Conservation (phyloP, 64 coral and sea anemone genomes). For the Montipora cactus region DNA sequence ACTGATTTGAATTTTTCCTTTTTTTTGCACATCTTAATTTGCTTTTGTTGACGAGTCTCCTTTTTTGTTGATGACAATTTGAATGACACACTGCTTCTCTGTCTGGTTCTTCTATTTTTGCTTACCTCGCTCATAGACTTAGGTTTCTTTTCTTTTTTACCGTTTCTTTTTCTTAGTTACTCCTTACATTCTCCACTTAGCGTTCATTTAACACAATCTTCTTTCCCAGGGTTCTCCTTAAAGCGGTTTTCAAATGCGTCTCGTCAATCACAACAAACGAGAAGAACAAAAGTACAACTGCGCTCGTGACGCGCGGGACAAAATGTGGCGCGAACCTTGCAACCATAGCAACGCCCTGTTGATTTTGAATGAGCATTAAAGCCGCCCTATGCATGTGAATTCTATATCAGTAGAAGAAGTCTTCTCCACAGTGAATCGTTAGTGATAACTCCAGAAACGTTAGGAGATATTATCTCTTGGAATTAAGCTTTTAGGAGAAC, state of each 20-base stretch:
- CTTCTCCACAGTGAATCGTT: too few species aligned
- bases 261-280: too few species aligned
- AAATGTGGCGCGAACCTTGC: too few species aligned
- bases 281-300: too few species aligned
- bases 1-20: background rate
- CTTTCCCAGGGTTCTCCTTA: background rate
- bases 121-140: background rate
- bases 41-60: background rate
- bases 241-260: background rate
- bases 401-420: too few species aligned
- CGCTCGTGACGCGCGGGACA: too few species aligned
- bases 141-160: background rate
- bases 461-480: background rate
- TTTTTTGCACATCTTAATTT: background rate
- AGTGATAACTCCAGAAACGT: too few species aligned
- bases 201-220: background rate
- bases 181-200: background rate
- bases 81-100: background rate
- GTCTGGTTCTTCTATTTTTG: background rate
- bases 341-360: too few species aligned
- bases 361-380: too few species aligned
- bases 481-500: background rate
- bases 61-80: background rate
- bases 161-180: background rate
- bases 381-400: too few species aligned